Percentiles rank a stretch among this genome's conserved stretches.
Evolutionary conservation across 2,113 vertebrate species (phyloP).

Genomic region (Andinoacara biseriatus): DNA sequence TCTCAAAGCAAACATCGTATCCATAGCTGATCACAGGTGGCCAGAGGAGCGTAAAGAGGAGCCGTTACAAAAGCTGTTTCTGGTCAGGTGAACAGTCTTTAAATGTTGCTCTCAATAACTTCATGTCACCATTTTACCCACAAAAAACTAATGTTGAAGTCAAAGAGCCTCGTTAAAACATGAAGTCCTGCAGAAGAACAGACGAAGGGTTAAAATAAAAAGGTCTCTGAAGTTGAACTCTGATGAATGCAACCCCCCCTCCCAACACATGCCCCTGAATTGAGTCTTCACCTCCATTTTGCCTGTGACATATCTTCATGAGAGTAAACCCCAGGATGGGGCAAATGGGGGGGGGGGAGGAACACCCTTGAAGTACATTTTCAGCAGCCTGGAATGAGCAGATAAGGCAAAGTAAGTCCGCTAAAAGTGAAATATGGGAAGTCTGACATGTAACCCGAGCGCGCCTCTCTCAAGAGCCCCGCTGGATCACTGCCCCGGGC

Average conservation of each 20-base stretch:
- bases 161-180: not conserved
- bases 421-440: slow-evolving; percentile 59
- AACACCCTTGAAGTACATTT: slow-evolving; percentile 48
- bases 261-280: slow-evolving; percentile 22
- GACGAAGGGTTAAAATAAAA: not conserved
- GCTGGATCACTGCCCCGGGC: slow-evolving; percentile 46
- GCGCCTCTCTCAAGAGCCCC: slow-evolving; percentile 38
- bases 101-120: not conserved
- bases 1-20: no score
- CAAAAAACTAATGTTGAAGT: not conserved
- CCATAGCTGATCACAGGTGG: not conserved
- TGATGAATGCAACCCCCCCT: slow-evolving; percentile 17
- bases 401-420: slow-evolving; percentile 58
- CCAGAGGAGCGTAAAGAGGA: not conserved
- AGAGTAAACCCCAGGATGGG: slow-evolving; percentile 40
- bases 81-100: not conserved
- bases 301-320: slow-evolving; percentile 45
- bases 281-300: slow-evolving; percentile 50
- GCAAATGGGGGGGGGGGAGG: not conserved
- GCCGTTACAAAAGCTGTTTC: not conserved
- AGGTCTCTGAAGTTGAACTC: slow-evolving; percentile 8
- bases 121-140: not conserved
- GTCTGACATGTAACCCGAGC: slow-evolving; percentile 56
- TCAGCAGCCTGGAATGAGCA: slow-evolving; percentile 54
- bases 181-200: not conserved